Base-by-base conservation (phyloP, 2,888 invertebrate genomes). In the Drosophila prolongata region DNA sequence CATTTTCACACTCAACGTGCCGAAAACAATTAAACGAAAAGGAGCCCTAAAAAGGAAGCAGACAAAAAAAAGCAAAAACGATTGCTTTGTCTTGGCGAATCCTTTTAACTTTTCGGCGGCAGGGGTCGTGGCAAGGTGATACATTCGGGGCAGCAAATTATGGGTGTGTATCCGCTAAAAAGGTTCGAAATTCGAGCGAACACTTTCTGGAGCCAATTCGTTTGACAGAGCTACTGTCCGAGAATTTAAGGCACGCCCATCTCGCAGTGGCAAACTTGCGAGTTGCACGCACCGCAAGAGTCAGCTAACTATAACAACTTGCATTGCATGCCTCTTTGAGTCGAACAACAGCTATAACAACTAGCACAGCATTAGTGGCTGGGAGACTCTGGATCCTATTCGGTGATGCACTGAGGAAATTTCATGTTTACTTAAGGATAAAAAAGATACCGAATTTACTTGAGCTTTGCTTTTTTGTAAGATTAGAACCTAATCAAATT, bases 281-380 rank as follows among this genome's bases (percentile, higher is more conserved):
- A 75, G 43, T 66, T 77, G 81, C 84, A 83, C 75, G 84, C 84
- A 83, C 64, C 54, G 49, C 62, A 64, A 54, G 62, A 64, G 57
- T 62, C 79, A 52, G 37, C 71, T 42, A 52, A 57, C 62, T 69
- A 54, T 61, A 85, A 78, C 81, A 78, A 85, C 67, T 71, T 71
- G 65, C 71, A 49, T 71, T 71, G 71, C 71, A 71, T 71, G 71
- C 43, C 71, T 71, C 71, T 71, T 71, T 71, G 71, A 71, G 65
- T 71, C 71, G 65, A 82, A 79, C 81, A 78, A 85, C 74, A 70
- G 81, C 66, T 50, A 77, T 78, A 82, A 78, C 78, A 82, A 80
- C 78, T 71, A 67, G 77, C 78, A 71, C 77, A 56, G 77, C 86
- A 82, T 83, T 82, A 80, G 83, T 68, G 72, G 53, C 55, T 27